Evolutionary conservation across 1,140 invertebrate species (phyloP).

Genomic region (Eumeta japonica): DNA sequence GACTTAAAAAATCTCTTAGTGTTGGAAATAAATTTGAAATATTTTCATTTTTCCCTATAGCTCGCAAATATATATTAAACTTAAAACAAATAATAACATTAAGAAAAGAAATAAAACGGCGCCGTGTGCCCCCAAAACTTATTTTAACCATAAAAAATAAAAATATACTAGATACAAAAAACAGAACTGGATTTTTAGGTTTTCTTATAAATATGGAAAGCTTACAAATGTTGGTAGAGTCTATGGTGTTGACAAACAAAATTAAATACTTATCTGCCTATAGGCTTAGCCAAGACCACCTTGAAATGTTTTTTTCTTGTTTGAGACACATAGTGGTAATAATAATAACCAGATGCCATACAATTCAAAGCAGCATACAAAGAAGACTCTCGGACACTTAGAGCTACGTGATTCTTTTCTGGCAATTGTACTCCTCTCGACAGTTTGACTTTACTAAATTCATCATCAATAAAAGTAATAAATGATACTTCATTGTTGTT

Average conservation of each 20-base stretch:
- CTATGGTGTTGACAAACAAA: slow-evolving; percentile 6
- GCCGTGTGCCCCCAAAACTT: too few species aligned
- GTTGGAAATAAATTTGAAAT: too few species aligned
- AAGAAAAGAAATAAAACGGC: too few species aligned
- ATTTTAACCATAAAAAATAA: too few species aligned
- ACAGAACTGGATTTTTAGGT: slow-evolving; percentile 14
- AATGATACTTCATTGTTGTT: too few species aligned
- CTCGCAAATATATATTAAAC: too few species aligned
- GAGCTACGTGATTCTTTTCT: slow-evolving; percentile 2
- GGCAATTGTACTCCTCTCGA: slow-evolving; percentile 5
- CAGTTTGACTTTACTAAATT: too few species aligned
- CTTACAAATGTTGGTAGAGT: slow-evolving; percentile 1
- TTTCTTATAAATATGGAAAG: slow-evolving; percentile 11
- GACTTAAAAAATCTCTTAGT: too few species aligned
- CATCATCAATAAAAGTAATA: too few species aligned
- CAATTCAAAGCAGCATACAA: slow-evolving; percentile 13
- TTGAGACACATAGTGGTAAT: slow-evolving; percentile 12
- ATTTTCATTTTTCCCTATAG: too few species aligned
- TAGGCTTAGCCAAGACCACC: slow-evolving; percentile 16
- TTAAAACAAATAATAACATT: too few species aligned
- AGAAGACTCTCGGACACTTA: not conserved
- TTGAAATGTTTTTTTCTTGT: slow-evolving; percentile 12
- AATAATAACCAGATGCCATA: slow-evolving; percentile 14
- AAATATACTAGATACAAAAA: too few species aligned
- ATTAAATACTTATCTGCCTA: slow-evolving; percentile 11